Percentiles rank a stretch among this genome's conserved stretches.
Evolutionary conservation across 1,140 invertebrate genomes (phyloP).

Genomic region (Teleopsis dalmanni): DNA sequence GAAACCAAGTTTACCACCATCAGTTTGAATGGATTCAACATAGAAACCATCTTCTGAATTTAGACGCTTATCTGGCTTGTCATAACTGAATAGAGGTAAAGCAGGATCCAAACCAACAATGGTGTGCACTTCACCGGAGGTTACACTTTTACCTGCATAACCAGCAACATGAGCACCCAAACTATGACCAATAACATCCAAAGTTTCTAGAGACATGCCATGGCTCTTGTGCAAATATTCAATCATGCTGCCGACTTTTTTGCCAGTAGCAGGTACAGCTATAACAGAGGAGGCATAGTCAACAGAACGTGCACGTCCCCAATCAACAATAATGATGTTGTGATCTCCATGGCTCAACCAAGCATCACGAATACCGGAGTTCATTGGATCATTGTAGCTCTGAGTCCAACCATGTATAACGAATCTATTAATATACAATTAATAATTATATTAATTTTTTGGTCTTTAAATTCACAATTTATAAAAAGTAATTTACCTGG

Average conservation of each 20-base stretch:
- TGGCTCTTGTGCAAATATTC: slow-evolving; percentile 27
- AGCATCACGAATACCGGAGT: slow-evolving; percentile 35
- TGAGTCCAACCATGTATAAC: slow-evolving; percentile 39
- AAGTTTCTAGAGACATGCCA: slow-evolving; percentile 26
- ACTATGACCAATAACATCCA: slow-evolving; percentile 42
- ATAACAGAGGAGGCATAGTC: slow-evolving; percentile 46
- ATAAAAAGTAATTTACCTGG: slow-evolving; percentile 10
- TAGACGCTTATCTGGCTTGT: slow-evolving; percentile 32
- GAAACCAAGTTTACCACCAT: slow-evolving; percentile 48
- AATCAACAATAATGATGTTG: slow-evolving; percentile 55
- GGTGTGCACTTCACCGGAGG: slow-evolving; percentile 26
- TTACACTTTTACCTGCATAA: slow-evolving; percentile 45
- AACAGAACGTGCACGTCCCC: slow-evolving; percentile 49
- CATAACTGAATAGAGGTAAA: slow-evolving; percentile 36
- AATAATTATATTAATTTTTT: background rate
- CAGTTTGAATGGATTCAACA: slow-evolving; percentile 50
- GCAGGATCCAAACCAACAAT: slow-evolving; percentile 48
- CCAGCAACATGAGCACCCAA: slow-evolving; percentile 49
- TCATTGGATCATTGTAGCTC: slow-evolving; percentile 23
- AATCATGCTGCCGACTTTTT: slow-evolving; percentile 35
- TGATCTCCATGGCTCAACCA: slow-evolving; percentile 48
- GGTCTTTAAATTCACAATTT: background rate
- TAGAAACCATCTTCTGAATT: slow-evolving; percentile 40
- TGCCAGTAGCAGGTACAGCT: slow-evolving; percentile 32
- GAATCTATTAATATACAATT: slow-evolving; percentile 15